Conservation (phyloP, 1,140 invertebrate species). For the Pseudomyrmex cubaensis region DNA sequence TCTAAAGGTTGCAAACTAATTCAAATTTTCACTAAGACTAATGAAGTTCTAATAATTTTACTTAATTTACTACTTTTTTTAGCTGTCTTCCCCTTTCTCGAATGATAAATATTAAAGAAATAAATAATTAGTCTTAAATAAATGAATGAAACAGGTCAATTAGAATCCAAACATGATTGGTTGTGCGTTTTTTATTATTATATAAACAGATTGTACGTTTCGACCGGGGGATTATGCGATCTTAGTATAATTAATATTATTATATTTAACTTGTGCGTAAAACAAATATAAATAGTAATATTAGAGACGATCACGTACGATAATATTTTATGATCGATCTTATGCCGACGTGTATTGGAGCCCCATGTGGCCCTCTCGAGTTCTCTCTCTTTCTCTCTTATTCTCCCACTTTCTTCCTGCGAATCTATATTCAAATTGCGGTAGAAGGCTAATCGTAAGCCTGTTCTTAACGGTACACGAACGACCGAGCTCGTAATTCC, state of each 20-base stretch:
- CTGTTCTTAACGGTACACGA: constrained; percentile 67
- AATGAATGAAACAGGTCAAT: no score
- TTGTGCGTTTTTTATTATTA: no score
- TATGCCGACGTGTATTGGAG: constrained; percentile 30
- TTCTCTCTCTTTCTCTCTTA: not conserved
- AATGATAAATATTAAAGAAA: no score
- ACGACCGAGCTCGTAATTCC: constrained; percentile 27
- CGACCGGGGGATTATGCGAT: no score
- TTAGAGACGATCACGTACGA: constrained; percentile 30
- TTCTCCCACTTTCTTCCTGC: constrained; percentile 26
- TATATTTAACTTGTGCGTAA: constrained; percentile 66
- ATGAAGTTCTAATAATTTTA: no score
- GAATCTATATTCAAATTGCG: constrained; percentile 73
- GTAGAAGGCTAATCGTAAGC: constrained; percentile 58
- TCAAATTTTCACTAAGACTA: not conserved
- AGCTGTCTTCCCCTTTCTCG: no score
- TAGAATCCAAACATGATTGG: no score
- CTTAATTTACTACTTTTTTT: no score
- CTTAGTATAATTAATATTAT: constrained; percentile 76
- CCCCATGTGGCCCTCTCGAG: constrained; percentile 52
- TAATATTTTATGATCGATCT: constrained; percentile 83
- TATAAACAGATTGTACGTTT: no score
- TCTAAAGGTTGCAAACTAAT: not conserved
- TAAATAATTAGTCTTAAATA: no score
- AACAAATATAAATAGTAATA: no score